Base-by-base conservation (phyloP, 2,888 invertebrate species). In the Calliphora vomitoria region DNA sequence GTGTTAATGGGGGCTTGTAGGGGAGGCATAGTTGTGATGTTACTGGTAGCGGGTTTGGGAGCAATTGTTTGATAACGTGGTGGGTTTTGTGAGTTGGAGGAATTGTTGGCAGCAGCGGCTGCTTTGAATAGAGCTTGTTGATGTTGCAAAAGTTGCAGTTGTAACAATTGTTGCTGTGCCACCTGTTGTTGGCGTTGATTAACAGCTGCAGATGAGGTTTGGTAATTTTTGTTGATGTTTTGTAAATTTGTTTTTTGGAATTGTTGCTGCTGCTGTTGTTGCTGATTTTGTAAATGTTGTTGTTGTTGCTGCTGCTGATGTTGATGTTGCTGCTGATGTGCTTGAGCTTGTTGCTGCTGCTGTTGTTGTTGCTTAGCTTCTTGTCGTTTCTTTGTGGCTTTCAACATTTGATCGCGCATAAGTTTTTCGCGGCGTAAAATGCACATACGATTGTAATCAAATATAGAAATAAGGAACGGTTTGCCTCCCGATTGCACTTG, bases 391-490 rank as follows among this genome's bases (percentile, higher is more conserved):
- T 91, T 92, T 75, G 90, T 91, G 20, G 91, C 90, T 64, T 91
- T 92, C 10, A 91, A 89, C 91, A 95, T 95, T 76, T 95, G 95
- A 41, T 96, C 94, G 47, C 95, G 95, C 90, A 96, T 95, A 3
- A 96, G 93, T 88, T 96, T 95, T 91, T 96, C 96, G 0, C 96
- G 94, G 8, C 96, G 94, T 92, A 96, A 95, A 81, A 96, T 95
- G 92, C 96, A 96, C 96, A 96, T 96, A 89, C 97, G 96, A 93
- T 97, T 97, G 93, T 96, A 97, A 91, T 97, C 97, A 72, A 96
- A 96, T 50, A 97, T 95, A 4, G 96, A 96, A 90, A 97, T 96
- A 92, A 97, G 96, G 93, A 96, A 97, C 0, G 97, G 96, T 91
- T 96, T 96, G n/a, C 97, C 97, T 0, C 96, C 96, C 0, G 96